Conservation (phyloP, 2,113 vertebrate species). For the Sylvicapra grimmia region DNA sequence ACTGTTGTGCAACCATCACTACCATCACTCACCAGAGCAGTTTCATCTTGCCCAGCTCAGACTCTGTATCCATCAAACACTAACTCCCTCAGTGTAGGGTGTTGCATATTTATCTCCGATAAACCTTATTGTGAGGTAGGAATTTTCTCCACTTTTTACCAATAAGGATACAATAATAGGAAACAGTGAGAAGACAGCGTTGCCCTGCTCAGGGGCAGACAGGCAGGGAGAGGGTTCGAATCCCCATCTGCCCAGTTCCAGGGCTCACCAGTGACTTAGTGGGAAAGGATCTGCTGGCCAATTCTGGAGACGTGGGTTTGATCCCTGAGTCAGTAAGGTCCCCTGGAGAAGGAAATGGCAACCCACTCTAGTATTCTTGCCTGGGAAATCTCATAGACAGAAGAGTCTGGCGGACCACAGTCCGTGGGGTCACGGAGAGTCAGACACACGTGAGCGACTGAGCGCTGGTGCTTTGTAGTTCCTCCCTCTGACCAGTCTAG, state of each 20-base stretch:
- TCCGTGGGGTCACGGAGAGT: neutral
- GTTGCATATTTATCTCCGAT: neutral
- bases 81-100: neutral
- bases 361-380: neutral
- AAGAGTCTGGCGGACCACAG: neutral
- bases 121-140: neutral
- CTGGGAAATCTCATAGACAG: neutral
- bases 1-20: neutral
- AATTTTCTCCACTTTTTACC: neutral
- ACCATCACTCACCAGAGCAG: neutral
- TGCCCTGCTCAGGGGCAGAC: neutral
- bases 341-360: neutral
- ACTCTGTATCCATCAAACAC: neutral
- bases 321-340: neutral
- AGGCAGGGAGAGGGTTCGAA: neutral
- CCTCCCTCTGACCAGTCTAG: neutral
- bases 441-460: rapidly evolving
- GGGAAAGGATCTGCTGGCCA: neutral
- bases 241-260: neutral
- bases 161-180: neutral
- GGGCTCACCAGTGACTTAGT: neutral
- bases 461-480: neutral
- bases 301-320: neutral
- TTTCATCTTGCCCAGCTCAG: neutral
- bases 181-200: neutral